Evolutionary conservation across 2,113 vertebrate genomes (phyloP).

Genomic region (Hepsetus odoe): DNA sequence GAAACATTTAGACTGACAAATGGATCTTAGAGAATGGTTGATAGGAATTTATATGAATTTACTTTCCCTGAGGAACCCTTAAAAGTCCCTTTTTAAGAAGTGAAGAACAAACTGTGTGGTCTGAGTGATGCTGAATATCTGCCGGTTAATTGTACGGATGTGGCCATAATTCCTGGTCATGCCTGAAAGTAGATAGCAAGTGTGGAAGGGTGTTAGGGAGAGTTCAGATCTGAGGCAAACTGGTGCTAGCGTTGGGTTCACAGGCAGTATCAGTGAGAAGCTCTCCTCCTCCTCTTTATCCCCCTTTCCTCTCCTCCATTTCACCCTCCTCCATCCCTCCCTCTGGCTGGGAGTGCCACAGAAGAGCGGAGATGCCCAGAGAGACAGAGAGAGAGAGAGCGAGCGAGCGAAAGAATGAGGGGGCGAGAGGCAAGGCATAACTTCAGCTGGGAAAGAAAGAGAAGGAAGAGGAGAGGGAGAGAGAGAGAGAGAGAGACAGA

Average conservation of each 20-base stretch:
- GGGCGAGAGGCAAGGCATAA: constrained; percentile 53
- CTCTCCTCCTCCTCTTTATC: constrained; percentile 44
- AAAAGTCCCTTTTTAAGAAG: neutral
- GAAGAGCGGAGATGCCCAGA: constrained; percentile 73
- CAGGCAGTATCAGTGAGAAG: constrained; percentile 67
- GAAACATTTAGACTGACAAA: neutral
- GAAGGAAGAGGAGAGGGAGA: constrained; percentile 40
- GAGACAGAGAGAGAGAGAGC: constrained; percentile 66
- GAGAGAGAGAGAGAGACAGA: constrained; percentile 27
- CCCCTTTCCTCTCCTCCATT: constrained; percentile 20
- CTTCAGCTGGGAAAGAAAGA: constrained; percentile 41
- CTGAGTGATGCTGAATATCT: neutral
- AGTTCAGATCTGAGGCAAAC: constrained; percentile 51
- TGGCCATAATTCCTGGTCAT: constrained; percentile 3
- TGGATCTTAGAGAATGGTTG: no score
- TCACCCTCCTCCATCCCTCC: constrained; percentile 39
- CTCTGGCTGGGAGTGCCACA: constrained; percentile 67
- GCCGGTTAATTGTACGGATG: neutral
- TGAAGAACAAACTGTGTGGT: neutral
- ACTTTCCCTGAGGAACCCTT: neutral
- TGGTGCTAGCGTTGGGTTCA: constrained; percentile 66
- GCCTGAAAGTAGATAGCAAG: constrained; percentile 31
- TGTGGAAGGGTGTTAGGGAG: constrained; percentile 24
- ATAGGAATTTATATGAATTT: no score
- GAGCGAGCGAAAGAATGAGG: constrained; percentile 63